phyloP scores from a whole-genome alignment of 2,797 vertebrate species.

The Amphiprion clarkii region DNA sequence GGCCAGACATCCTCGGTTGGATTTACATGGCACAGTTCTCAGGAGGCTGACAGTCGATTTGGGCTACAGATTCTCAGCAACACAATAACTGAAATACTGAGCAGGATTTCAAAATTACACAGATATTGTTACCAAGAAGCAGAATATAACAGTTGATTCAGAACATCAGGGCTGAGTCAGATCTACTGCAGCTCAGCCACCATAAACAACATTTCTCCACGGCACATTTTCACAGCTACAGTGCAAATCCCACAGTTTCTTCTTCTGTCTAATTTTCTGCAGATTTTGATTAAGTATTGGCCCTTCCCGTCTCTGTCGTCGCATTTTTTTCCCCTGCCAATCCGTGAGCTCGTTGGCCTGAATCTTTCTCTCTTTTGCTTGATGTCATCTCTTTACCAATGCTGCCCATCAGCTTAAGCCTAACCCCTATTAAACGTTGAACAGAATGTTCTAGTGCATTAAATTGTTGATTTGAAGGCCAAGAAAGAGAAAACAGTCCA shows the following conservation, averaged over 20 bases:
- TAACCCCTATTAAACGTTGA: constrained; percentile 16
- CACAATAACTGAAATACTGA: constrained; percentile 24
- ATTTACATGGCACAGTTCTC: constrained; percentile 17
- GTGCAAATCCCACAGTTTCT: constrained; percentile 11
- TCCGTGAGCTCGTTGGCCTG: neutral
- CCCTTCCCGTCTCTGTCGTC: neutral
- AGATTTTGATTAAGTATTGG: constrained; percentile 34
- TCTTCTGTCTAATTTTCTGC: constrained; percentile 27
- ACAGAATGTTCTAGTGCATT: constrained; percentile 43
- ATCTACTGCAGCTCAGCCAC: constrained; percentile 23
- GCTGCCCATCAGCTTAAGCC: constrained; percentile 10
- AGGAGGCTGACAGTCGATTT: constrained; percentile 15
- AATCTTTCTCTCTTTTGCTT: constrained; percentile 9
- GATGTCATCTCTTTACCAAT: constrained; percentile 19
- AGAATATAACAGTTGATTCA: constrained; percentile 48
- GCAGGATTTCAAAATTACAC: constrained; percentile 35
- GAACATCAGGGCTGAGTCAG: constrained; percentile 39
- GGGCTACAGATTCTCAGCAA: constrained; percentile 44
- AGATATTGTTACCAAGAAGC: constrained; percentile 33
- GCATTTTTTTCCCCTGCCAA: constrained; percentile 11
- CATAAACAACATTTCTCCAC: neutral
- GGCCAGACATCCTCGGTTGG: constrained; percentile 23
- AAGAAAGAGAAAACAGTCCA: constrained; percentile 2
- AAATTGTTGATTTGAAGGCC: constrained; percentile 8
- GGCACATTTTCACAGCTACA: neutral